These are phyloP conservation scores for Dinoponera quadriceps DNA, from an alignment of 1,140 invertebrate species.

Conservation along the genomic window DNA sequence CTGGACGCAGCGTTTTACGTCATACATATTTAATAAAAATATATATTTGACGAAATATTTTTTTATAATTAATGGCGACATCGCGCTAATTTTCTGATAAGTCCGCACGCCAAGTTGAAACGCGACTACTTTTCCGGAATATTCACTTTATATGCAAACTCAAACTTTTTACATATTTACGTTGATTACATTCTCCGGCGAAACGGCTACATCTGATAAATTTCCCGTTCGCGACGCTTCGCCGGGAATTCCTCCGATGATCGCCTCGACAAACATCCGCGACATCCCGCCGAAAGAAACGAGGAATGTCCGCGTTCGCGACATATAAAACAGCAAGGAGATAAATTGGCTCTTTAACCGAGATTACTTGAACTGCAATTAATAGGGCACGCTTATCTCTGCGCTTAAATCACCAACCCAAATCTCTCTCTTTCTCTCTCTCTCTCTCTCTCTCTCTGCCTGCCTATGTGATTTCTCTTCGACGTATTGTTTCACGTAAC, in stretches of 20 bases:
- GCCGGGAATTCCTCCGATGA: slow-evolving; percentile 26
- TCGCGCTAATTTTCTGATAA: not conserved
- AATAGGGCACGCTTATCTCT: slow-evolving; percentile 69
- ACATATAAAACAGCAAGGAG: slow-evolving; percentile 41
- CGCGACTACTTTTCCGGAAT: not conserved
- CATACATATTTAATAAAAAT: no score
- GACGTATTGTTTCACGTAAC: slow-evolving; percentile 34
- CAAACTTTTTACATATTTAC: slow-evolving; percentile 4
- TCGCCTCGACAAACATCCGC: slow-evolving; percentile 5
- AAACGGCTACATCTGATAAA: slow-evolving; percentile 26
- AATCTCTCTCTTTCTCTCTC: slow-evolving; percentile 15
- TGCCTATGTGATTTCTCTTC: slow-evolving; percentile 4
- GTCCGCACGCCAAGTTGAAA: not conserved
- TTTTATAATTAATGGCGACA: not conserved
- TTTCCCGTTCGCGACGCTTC: not conserved
- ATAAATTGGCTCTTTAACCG: slow-evolving; percentile 71
- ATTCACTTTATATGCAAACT: not conserved
- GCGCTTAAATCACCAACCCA: slow-evolving; percentile 13
- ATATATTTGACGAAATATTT: slow-evolving; percentile 21
- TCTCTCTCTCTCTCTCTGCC: slow-evolving; percentile 7
- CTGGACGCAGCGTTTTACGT: no score
- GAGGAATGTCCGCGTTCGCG: slow-evolving; percentile 11
- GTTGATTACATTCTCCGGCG: not conserved
- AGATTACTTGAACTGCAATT: slow-evolving; percentile 72
- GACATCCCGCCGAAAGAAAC: not conserved